A percentile compares a stretch with the other conserved stretches of the same genome.
Evolutionary conservation across 2,113 vertebrate species (phyloP).

Genomic region (Motacilla alba): DNA sequence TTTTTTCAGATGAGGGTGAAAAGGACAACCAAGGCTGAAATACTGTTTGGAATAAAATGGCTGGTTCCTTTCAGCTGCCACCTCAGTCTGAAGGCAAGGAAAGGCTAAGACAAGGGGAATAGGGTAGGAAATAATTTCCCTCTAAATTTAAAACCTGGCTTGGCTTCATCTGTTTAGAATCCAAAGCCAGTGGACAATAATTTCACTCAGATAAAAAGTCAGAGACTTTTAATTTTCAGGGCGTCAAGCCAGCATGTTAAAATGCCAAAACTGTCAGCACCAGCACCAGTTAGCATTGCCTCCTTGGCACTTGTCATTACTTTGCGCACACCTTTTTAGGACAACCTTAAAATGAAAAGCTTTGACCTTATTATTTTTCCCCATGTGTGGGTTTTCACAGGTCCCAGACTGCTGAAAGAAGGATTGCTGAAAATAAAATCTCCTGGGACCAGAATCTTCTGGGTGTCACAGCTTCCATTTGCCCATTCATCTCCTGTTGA

Average conservation of each 20-base stretch:
- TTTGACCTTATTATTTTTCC: conserved; percentile 57
- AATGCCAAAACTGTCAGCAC: conserved; percentile 48
- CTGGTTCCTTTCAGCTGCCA: neutral
- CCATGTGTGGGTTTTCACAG: neutral
- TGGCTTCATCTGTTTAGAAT: neutral
- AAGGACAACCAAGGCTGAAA: conserved; percentile 11
- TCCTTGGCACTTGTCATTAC: conserved; percentile 48
- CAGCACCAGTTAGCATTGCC: conserved; percentile 37
- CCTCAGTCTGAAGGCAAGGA: neutral
- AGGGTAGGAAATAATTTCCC: neutral
- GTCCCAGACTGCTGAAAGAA: neutral
- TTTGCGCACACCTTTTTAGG: conserved; percentile 41
- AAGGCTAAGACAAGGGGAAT: neutral
- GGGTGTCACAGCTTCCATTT: neutral
- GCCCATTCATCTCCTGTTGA: neutral
- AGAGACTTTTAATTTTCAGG: conserved; percentile 59
- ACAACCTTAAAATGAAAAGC: conserved; percentile 44
- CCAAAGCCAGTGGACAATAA: conserved; percentile 24
- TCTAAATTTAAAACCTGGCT: neutral
- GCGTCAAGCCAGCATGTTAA: conserved; percentile 25
- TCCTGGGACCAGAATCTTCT: neutral
- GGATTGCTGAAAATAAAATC: neutral
- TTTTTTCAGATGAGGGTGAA: neutral
- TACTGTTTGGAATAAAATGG: neutral
- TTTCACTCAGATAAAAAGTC: conserved; percentile 35